Conservation (phyloP, 2,797 vertebrate species). For the Cuculus canorus region DNA sequence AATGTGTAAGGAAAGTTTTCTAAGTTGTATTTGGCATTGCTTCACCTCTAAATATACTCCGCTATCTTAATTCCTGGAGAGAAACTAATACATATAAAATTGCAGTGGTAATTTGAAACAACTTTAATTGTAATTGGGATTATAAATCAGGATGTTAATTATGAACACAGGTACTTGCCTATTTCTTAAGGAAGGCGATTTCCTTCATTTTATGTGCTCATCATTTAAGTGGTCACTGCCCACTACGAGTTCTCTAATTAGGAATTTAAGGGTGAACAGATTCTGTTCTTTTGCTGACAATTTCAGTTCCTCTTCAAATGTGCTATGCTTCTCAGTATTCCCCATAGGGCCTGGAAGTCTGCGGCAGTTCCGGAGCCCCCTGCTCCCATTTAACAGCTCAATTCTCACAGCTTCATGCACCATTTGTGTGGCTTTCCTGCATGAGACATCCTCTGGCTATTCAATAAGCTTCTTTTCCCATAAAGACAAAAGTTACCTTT, state of each 20-base stretch:
- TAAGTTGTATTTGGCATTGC: background rate
- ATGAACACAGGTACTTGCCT: background rate
- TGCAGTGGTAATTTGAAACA: background rate
- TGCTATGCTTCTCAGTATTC: conserved; percentile 41
- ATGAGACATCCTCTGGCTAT: conserved; percentile 54
- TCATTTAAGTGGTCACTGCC: conserved; percentile 37
- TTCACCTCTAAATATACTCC: background rate
- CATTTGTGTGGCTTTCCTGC: conserved; percentile 54
- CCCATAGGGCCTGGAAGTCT: conserved; percentile 36
- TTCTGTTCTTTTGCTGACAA: conserved; percentile 59
- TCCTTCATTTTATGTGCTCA: conserved; percentile 21
- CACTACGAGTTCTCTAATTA: conserved; percentile 52
- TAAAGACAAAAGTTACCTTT: conserved; percentile 63
- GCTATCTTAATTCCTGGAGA: background rate
- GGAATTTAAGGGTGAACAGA: conserved; percentile 51
- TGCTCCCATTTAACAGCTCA: conserved; percentile 39
- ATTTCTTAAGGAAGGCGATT: conserved; percentile 4
- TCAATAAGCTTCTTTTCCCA: conserved; percentile 64
- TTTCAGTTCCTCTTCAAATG: conserved; percentile 65
- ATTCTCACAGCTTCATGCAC: conserved; percentile 54
- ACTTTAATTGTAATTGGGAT: background rate
- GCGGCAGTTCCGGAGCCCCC: conserved; percentile 55
- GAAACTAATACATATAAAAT: background rate
- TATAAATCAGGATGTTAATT: background rate
- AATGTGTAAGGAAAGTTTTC: background rate